A percentile compares a stretch with the other conserved stretches of the same genome.
phyloP scores from a whole-genome alignment of 2,113 vertebrate genomes.

The Zosterops pallidus region DNA sequence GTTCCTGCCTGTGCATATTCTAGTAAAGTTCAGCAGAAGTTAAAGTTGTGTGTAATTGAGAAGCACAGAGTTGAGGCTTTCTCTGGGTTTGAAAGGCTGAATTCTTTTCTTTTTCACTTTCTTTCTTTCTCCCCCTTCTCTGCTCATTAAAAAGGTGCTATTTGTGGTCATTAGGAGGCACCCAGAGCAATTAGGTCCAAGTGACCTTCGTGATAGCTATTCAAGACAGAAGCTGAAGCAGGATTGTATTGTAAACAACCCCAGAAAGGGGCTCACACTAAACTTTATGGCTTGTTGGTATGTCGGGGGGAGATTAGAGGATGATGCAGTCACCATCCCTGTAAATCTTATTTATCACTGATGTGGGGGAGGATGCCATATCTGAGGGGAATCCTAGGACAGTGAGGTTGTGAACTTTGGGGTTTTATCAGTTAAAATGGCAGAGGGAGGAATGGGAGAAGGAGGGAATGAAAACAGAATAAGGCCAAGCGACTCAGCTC shows the following conservation, averaged over 20 bases:
- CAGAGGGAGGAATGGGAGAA: neutral
- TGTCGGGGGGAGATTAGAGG: conserved; percentile 47
- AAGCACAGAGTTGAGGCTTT: neutral
- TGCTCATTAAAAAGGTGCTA: conserved; percentile 68
- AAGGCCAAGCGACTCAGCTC: neutral
- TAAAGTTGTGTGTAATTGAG: neutral
- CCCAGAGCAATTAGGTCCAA: conserved; percentile 79
- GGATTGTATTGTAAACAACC: conserved; percentile 72
- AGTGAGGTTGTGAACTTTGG: conserved; percentile 60
- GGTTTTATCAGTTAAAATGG: conserved; percentile 33
- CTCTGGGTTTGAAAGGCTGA: conserved; percentile 37
- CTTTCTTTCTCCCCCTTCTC: conserved; percentile 7
- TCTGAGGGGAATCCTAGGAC: conserved; percentile 53
- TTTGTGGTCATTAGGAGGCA: conserved; percentile 78
- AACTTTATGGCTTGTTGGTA: conserved; percentile 69
- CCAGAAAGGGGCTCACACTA: conserved; percentile 66
- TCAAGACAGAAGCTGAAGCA: conserved; percentile 81
- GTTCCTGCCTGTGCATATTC: neutral
- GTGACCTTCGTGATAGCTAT: conserved; percentile 79
- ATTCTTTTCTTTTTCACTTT: conserved; percentile 36
- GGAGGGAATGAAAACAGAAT: neutral
- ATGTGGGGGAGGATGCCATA: conserved; percentile 10
- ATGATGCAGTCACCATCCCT: conserved; percentile 42
- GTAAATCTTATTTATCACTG: conserved; percentile 59
- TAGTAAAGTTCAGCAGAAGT: conserved; percentile 26